Base-by-base conservation (phyloP, 1,140 invertebrate species). In the Drosophila setifemur region DNA sequence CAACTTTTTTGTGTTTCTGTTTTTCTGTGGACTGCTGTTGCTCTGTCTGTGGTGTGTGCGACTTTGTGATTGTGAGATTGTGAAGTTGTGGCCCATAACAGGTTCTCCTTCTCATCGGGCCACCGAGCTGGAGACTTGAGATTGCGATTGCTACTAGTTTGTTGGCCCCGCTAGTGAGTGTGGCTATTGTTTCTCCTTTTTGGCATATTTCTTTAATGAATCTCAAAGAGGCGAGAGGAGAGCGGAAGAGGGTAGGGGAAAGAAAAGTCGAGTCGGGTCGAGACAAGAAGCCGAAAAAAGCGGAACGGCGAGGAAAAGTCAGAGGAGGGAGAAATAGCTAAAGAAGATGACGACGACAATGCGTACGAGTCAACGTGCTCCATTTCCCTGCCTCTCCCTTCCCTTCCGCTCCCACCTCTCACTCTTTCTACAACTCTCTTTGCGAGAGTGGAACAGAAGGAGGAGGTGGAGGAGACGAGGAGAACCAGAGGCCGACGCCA, bases 121-220 rank as follows among this genome's bases (percentile, higher is more conserved):
- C 45, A 5, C 45, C 33, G 14, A 19, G 14, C 28, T 23, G 16
- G 45, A 31, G 29, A 33, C 45, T 16, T 12, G 37, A 23, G 26
- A 40, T 19, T 40, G 39, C 21, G 40, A 43, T 39, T 60, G 26
- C 63, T 39, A 79, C 74, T 85, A 73, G 73, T 83, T 86, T 73
- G 57, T 64, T 63, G 57, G 60, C 42, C 60, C 40, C 57, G 25
- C 57, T 58, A 58, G 37, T 50, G 33, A 50, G 58, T 54, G 60
- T 60, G 55, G 71, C 68, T 63, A 63, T 61, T 83, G 73, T 85
- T 58, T 74, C 76, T 66, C 44, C 53, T 43, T 45, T 58, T 68
- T 87, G 72, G 68, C 68, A 87, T 87, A 73, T 86, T 86, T 86
- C 81, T 87, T 86, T 86, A 86, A 86, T 86, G 82, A 86, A 86